Evolutionary conservation across 2,113 vertebrate genomes (phyloP).

Genomic region (Zapus hudsonius): DNA sequence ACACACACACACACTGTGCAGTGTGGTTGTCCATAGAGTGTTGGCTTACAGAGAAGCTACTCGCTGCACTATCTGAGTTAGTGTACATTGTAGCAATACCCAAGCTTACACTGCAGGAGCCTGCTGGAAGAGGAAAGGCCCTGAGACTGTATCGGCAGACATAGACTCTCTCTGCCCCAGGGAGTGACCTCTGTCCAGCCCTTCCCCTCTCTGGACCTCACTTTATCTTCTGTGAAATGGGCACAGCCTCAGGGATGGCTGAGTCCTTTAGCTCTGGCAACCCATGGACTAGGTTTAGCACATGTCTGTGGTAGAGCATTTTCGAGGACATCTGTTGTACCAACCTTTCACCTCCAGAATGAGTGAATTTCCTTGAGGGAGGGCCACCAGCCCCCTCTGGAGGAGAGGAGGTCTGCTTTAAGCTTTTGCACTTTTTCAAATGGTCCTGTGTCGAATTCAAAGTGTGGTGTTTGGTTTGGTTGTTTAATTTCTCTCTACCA

Average conservation of each 20-base stretch:
- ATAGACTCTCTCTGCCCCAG: background rate
- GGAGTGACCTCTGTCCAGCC: background rate
- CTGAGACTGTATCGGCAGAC: background rate
- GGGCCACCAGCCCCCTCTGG: background rate
- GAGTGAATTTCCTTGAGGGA: background rate
- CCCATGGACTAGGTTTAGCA: background rate
- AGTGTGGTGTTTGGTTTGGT: background rate
- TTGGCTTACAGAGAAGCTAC: background rate
- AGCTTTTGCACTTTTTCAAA: background rate
- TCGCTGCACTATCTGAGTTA: background rate
- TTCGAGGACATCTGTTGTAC: background rate
- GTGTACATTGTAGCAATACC: background rate
- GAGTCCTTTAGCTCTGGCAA: background rate
- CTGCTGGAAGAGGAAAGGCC: background rate
- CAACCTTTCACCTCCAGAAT: background rate
- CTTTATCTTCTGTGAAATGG: constrained; percentile 38
- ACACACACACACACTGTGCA: background rate
- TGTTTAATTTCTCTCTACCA: background rate
- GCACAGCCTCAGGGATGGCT: background rate
- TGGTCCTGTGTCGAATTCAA: no score
- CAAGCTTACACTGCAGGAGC: background rate
- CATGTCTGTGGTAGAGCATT: background rate
- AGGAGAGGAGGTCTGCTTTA: background rate
- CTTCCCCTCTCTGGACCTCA: background rate
- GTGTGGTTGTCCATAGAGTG: background rate